Conservation (phyloP, 1,140 invertebrate species). For the Forficula auricularia region DNA sequence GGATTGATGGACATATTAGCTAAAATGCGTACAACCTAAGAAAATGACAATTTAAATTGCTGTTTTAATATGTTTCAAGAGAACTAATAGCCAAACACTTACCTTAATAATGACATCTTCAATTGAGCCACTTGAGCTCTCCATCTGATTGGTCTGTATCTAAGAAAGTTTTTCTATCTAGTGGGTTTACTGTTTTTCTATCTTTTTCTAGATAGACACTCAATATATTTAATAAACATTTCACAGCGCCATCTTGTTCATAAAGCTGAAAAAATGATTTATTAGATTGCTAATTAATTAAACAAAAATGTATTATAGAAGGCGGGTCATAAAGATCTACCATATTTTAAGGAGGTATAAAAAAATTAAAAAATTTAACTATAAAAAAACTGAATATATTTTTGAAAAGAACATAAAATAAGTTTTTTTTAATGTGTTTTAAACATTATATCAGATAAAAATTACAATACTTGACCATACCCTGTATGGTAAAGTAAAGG, state of each 20-base stretch:
- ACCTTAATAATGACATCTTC: constrained; percentile 52
- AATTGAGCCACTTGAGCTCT: constrained; percentile 33
- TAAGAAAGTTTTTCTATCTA: constrained; percentile 16
- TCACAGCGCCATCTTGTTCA: constrained; percentile 33
- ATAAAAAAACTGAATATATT: constrained; percentile 2
- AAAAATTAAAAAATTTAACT: background rate
- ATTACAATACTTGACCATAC: too few relatives aligned
- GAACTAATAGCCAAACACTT: constrained; percentile 8
- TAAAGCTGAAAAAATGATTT: constrained; percentile 33
- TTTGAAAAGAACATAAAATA: background rate
- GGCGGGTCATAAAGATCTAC: too few relatives aligned
- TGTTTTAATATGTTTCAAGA: background rate
- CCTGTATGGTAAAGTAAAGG: too few relatives aligned
- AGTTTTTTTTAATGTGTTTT: too few relatives aligned
- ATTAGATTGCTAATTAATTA: too few relatives aligned
- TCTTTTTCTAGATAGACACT: constrained; percentile 37
- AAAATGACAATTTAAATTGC: constrained; percentile 1
- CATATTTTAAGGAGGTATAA: too few relatives aligned
- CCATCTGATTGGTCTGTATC: constrained; percentile 11
- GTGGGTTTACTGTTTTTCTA: constrained; percentile 21
- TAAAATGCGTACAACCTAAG: constrained; percentile 43
- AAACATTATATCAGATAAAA: too few relatives aligned
- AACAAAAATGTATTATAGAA: too few relatives aligned
- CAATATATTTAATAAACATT: constrained; percentile 35
- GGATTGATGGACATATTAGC: constrained; percentile 56